Evolutionary conservation across 2,888 invertebrate genomes (phyloP).

Genomic region (Panzeria rudis): DNA sequence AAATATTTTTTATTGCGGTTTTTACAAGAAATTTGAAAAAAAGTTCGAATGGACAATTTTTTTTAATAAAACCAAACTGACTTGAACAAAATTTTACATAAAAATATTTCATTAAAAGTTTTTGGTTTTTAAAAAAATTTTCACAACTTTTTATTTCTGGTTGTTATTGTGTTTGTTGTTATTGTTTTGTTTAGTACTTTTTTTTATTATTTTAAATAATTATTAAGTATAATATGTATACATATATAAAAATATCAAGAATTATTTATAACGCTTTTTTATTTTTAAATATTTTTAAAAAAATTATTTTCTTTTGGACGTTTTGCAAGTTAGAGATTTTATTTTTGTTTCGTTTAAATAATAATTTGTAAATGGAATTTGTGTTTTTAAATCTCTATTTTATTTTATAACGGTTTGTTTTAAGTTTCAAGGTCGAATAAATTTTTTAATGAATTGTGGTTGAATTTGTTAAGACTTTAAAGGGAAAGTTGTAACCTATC

Average conservation of each 20-base stretch:
- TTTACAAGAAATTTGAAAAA: slow-evolving; percentile 26
- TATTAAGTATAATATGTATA: slow-evolving; percentile 62
- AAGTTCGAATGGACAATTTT: slow-evolving; percentile 38
- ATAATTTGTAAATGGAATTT: slow-evolving; percentile 56
- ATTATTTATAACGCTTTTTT: slow-evolving; percentile 66
- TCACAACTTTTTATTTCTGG: slow-evolving; percentile 47
- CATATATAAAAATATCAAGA: slow-evolving; percentile 71
- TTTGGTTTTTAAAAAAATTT: slow-evolving; percentile 16
- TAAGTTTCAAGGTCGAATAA: slow-evolving; percentile 8
- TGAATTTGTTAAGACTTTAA: slow-evolving; percentile 26
- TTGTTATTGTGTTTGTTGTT: slow-evolving; percentile 48
- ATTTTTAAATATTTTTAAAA: slow-evolving; percentile 54
- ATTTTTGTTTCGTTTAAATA: slow-evolving; percentile 60
- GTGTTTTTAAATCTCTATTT: slow-evolving; percentile 29
- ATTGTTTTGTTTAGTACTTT: slow-evolving; percentile 24
- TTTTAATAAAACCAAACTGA: neutral
- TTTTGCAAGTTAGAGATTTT: slow-evolving; percentile 70
- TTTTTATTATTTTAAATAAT: slow-evolving; percentile 56
- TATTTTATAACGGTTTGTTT: neutral
- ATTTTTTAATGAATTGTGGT: slow-evolving; percentile 23
- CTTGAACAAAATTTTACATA: slow-evolving; percentile 48
- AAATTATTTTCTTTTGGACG: slow-evolving; percentile 72
- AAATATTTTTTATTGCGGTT: slow-evolving; percentile 5
- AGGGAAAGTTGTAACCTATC: slow-evolving; percentile 11
- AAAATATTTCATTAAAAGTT: slow-evolving; percentile 42